A percentile compares a stretch with the other conserved stretches of the same genome.
phyloP scores from a whole-genome alignment of 1,140 invertebrate species.

The Trissolcus basalis region DNA sequence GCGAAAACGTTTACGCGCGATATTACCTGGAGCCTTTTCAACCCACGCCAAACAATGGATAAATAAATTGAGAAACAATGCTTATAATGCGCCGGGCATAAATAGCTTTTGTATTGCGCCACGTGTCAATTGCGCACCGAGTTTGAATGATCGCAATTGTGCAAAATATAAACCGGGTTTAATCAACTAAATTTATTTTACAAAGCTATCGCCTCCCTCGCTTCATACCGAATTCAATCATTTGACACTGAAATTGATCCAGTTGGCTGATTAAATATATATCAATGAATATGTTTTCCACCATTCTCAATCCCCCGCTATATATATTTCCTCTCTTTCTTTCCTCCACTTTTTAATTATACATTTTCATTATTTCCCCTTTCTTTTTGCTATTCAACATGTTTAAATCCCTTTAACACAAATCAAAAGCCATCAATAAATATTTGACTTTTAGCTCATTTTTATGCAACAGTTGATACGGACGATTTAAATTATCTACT shows the following conservation, averaged over 20 bases:
- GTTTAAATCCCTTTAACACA: too few relatives aligned
- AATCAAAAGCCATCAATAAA: too few relatives aligned
- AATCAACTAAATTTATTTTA: conserved; percentile 41
- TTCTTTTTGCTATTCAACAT: too few relatives aligned
- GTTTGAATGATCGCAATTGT: conserved; percentile 44
- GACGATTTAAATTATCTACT: too few relatives aligned
- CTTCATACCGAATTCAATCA: conserved; percentile 34
- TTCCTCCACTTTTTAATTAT: too few relatives aligned
- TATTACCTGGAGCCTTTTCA: too few relatives aligned
- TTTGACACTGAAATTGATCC: conserved; percentile 28
- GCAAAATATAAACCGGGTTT: conserved; percentile 35
- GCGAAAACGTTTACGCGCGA: too few relatives aligned
- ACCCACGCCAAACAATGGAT: conserved; percentile 21
- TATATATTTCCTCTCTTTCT: too few relatives aligned
- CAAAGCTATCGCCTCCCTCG: conserved; percentile 11
- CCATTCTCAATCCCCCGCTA: too few relatives aligned
- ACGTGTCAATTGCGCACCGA: conserved; percentile 28
- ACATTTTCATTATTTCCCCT: too few relatives aligned
- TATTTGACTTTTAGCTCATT: not conserved
- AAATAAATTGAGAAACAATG: conserved; percentile 48
- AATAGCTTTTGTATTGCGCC: conserved; percentile 39
- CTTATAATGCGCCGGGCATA: conserved; percentile 31
- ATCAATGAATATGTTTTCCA: conserved; percentile 7
- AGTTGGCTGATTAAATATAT: conserved; percentile 18
- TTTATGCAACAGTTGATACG: too few relatives aligned